A percentile compares a stretch with the other conserved stretches of the same genome.
Evolutionary conservation across 2,797 vertebrate species (phyloP).

Genomic region (Poeciliopsis turneri): DNA sequence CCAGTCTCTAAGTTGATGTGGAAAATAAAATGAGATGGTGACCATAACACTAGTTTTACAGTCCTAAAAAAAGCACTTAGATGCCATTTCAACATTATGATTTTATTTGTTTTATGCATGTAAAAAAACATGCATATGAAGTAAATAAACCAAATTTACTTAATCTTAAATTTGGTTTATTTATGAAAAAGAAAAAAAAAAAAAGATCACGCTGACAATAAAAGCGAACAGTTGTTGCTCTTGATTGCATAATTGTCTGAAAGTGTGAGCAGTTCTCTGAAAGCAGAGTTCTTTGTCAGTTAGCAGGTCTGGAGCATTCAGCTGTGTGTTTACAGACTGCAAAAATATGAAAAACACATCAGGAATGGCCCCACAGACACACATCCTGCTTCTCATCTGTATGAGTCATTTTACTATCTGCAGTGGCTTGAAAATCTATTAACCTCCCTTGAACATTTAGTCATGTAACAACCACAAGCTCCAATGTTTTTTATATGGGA

Average conservation of each 20-base stretch:
- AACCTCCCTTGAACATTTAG: background rate
- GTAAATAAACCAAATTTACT: no score
- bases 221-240: background rate
- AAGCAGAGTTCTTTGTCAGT: background rate
- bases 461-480: background rate
- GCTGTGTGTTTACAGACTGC: background rate
- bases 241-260: background rate
- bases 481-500: background rate
- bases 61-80: background rate
- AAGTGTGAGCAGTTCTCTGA: background rate
- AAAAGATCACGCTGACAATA: background rate
- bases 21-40: conserved; percentile 15
- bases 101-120: background rate
- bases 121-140: no score
- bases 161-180: background rate
- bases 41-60: conserved; percentile 37
- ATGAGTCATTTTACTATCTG: conserved; percentile 1
- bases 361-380: no score
- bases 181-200: background rate
- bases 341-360: background rate
- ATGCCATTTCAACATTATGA: background rate
- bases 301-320: background rate
- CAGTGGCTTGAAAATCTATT: background rate
- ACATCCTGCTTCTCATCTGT: background rate
- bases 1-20: conserved; percentile 5